phyloP scores from a whole-genome alignment of 1,140 invertebrate genomes.

The Trichonephila clavata region DNA sequence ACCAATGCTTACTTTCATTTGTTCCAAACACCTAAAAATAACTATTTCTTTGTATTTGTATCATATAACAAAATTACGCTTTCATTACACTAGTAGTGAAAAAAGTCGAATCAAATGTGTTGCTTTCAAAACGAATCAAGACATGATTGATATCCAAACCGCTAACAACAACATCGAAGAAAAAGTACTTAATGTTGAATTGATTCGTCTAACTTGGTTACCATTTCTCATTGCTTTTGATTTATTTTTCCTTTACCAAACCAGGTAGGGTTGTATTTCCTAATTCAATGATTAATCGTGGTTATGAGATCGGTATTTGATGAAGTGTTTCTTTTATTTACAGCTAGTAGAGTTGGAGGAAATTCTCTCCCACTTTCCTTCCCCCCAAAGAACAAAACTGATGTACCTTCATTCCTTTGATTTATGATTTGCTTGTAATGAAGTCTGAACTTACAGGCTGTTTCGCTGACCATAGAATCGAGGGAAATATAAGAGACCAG shows the following conservation, averaged over 20 bases:
- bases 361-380: too few relatives aligned
- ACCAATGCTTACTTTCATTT: too few relatives aligned
- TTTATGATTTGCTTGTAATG: not conserved
- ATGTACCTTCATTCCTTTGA: not conserved
- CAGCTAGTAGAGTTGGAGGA: not conserved
- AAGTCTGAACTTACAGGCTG: too few relatives aligned
- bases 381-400: not conserved
- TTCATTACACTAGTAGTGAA: not conserved
- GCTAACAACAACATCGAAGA: not conserved
- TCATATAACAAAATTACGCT: not conserved
- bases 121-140: not conserved
- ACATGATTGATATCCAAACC: not conserved
- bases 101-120: not conserved
- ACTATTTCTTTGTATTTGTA: too few relatives aligned
- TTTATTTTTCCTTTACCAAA: not conserved
- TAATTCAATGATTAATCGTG: constrained; percentile 13
- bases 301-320: constrained; percentile 25
- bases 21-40: too few relatives aligned
- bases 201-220: not conserved
- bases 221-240: not conserved
- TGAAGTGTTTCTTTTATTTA: not conserved
- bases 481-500: too few relatives aligned
- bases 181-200: constrained; percentile 29
- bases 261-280: not conserved
- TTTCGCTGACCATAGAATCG: too few relatives aligned